phyloP scores from a whole-genome alignment of 2,797 vertebrate species.

The Coreius guichenoti region DNA sequence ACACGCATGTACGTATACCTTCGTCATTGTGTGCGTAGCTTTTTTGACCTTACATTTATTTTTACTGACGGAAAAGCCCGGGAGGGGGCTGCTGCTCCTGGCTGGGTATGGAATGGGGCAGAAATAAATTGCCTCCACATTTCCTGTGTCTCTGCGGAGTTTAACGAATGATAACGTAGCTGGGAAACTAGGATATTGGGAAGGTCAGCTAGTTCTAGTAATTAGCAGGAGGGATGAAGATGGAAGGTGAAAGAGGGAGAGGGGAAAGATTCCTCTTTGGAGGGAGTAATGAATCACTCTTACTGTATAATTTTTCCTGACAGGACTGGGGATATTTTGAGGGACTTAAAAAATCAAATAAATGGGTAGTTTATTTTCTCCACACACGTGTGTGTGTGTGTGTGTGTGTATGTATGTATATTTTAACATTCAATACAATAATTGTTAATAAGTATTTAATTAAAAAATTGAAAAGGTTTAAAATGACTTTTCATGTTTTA shows the following conservation, averaged over 20 bases:
- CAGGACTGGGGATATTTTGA: conserved; percentile 51
- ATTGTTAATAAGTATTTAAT: no score
- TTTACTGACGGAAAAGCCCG: conserved; percentile 62
- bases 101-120: conserved; percentile 65
- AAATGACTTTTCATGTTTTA: no score
- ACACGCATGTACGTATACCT: not conserved
- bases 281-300: conserved; percentile 62
- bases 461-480: no score
- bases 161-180: conserved; percentile 70
- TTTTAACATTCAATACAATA: no score
- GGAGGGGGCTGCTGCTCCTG: conserved; percentile 67
- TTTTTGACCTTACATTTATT: conserved; percentile 48
- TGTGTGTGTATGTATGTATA: no score
- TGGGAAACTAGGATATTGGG: conserved; percentile 73
- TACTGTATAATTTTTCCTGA: conserved; percentile 37
- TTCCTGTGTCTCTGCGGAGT: conserved; percentile 70
- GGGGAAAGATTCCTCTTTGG: conserved; percentile 45
- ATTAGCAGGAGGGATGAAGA: conserved; percentile 65
- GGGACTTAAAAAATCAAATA: conserved; percentile 13
- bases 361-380: not conserved
- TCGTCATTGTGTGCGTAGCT: conserved; percentile 21
- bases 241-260: conserved; percentile 35
- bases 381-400: no score
- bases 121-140: conserved; percentile 79
- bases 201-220: conserved; percentile 71